Evolutionary conservation across 2,888 invertebrate species (phyloP), one percentile per base, ranked within the genome.

Genomic region (Bugulina stolonifera): DNA sequence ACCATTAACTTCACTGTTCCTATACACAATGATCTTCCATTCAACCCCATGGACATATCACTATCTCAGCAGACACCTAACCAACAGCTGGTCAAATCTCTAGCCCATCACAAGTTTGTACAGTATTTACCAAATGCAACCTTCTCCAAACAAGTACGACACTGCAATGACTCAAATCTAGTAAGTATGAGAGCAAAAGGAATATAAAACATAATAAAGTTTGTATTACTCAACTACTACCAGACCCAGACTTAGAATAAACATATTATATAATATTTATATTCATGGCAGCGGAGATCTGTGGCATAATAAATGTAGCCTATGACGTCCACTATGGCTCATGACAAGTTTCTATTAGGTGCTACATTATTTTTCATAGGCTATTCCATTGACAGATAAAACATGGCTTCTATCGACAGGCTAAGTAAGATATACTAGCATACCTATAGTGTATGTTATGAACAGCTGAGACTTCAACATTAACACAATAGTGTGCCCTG

Each of bases 41-140:
- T 64, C 64, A 64, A 64, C 64, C 64, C 64, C 2, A 27, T 64
- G 22, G 64, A 64, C 27, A 32, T 64, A 5, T 64, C 64, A 32
- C 64, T 64, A 14, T 3, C 27, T 64, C 64, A 64, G n/a, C 64
- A 64, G 32, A 25, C 64, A 10, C 64, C 64, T 32, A 64, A 27
- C 14, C 25, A 64, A n/a, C 64, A 25, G 29, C 27, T 25, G 14
- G 27, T 64, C 3, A 64, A 64, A 32, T 29, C 64, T 10, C n/a
- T 64, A 2, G 25, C 64, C 27, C 25, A 32, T 27, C 10, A 34
- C 5, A 34, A 3, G 5, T 5, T 64, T 64, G 10, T 29, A 10
- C 2, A 27, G 10, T 22, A 14, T 32, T 32, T 64, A 29, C 64
- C 64, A 27, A 64, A 64, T 10, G 64, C 64, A 3, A 27, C 10